phyloP scores from a whole-genome alignment of 35 echinoderm and acorn worm genomes.

The Apostichopus californicus region DNA sequence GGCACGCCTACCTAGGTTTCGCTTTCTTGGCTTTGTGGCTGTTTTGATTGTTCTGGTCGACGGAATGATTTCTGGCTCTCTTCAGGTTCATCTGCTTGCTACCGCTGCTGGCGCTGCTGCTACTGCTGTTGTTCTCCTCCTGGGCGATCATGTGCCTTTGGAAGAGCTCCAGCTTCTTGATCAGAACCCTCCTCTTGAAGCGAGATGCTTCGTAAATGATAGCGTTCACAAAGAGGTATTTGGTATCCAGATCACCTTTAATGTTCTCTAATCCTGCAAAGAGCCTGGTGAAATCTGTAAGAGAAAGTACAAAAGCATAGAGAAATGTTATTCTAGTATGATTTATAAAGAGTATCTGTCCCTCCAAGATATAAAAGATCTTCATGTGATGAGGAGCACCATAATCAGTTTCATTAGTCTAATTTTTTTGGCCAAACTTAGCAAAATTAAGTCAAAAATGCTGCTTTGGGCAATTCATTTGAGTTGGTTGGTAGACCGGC shows the following conservation, averaged over 20 bases:
- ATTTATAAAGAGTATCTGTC: too few relatives aligned
- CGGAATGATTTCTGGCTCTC: background rate
- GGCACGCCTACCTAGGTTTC: slow-evolving; percentile 26
- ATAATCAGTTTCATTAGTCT: too few relatives aligned
- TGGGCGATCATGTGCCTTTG: slow-evolving; percentile 63
- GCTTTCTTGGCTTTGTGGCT: slow-evolving; percentile 37
- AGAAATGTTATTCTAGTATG: too few relatives aligned
- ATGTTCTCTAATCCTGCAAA: slow-evolving; percentile 77
- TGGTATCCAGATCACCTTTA: slow-evolving; percentile 78
- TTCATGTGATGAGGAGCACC: too few relatives aligned
- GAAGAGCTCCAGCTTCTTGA: slow-evolving; percentile 75
- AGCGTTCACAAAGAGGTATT: slow-evolving; percentile 90
- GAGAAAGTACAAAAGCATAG: background rate
- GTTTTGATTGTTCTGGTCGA: slow-evolving; percentile 1
- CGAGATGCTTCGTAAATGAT: slow-evolving; percentile 92
- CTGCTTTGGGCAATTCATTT: too few relatives aligned
- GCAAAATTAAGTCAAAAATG: too few relatives aligned
- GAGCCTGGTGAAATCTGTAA: slow-evolving; percentile 79
- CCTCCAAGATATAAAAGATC: too few relatives aligned
- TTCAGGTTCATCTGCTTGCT: slow-evolving; percentile 47
- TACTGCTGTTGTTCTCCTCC: slow-evolving; percentile 46
- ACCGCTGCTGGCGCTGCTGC: background rate
- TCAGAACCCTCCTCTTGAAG: slow-evolving; percentile 83
- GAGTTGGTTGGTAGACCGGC: too few relatives aligned
- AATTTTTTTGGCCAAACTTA: too few relatives aligned